A percentile compares a stretch with the other conserved stretches of the same genome.
Evolutionary conservation across 2,888 invertebrate species (phyloP).

Genomic region (Malachius bipustulatus): DNA sequence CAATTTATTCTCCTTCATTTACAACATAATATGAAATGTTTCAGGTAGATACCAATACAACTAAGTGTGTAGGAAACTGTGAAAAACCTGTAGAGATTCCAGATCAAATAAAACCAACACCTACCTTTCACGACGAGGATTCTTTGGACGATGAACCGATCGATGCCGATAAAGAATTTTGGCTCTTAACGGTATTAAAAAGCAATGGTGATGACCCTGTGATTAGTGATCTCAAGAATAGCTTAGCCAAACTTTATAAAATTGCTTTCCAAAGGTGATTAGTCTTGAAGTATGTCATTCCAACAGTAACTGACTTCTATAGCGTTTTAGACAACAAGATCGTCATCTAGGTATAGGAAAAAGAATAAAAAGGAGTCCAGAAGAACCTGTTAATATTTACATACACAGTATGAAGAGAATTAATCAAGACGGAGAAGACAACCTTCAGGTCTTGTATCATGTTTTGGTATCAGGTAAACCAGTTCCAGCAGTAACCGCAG

Average conservation of each 20-base stretch:
- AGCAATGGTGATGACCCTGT: slow-evolving; percentile 40
- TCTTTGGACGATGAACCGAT: slow-evolving; percentile 19
- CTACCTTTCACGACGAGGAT: slow-evolving; percentile 22
- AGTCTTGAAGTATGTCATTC: too few relatives aligned
- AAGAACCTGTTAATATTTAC: slow-evolving; percentile 44
- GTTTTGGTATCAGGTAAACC: slow-evolving; percentile 70
- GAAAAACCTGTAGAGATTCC: slow-evolving; percentile 34
- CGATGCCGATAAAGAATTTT: slow-evolving; percentile 57
- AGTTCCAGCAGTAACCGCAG: slow-evolving; percentile 68
- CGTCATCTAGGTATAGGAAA: slow-evolving; percentile 58
- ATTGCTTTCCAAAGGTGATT: slow-evolving; percentile 65
- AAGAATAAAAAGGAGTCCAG: slow-evolving; percentile 27
- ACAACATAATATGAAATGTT: too few relatives aligned
- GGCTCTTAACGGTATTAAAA: slow-evolving; percentile 67
- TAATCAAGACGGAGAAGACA: slow-evolving; percentile 32
- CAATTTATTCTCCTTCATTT: too few relatives aligned
- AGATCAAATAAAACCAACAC: slow-evolving; percentile 42
- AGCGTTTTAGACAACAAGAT: slow-evolving; percentile 61
- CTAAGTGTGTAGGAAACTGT: slow-evolving; percentile 44
- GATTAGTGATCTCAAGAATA: slow-evolving; percentile 53
- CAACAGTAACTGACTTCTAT: too few relatives aligned
- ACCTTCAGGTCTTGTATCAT: slow-evolving; percentile 61
- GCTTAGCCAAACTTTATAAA: slow-evolving; percentile 64
- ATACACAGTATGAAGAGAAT: slow-evolving; percentile 54
- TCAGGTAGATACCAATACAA: slow-evolving; percentile 30